Conservation (phyloP, 2,888 invertebrate genomes). For the Pterostichus niger region DNA sequence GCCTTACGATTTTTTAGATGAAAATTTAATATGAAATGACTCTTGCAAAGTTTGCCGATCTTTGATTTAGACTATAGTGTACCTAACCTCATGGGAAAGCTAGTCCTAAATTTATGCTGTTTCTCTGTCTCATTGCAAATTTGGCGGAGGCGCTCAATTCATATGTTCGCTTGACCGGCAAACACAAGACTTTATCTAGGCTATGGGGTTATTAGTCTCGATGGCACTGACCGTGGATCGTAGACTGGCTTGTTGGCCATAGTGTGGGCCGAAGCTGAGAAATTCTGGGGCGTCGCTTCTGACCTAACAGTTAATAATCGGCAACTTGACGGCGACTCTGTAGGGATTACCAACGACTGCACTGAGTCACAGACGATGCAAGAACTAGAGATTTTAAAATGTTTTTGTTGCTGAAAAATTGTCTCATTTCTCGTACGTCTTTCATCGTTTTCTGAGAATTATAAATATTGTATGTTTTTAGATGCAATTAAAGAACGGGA, state of each 20-base stretch:
- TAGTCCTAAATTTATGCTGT: too few relatives aligned
- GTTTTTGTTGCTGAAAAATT: constrained; percentile 50
- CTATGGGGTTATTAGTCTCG: neutral
- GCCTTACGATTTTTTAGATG: too few relatives aligned
- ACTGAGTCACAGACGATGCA: constrained; percentile 31
- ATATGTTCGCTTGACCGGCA: too few relatives aligned
- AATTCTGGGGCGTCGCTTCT: constrained; percentile 29
- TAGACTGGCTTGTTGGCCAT: neutral
- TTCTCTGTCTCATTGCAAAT: too few relatives aligned
- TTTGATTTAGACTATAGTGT: too few relatives aligned
- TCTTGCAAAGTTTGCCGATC: too few relatives aligned
- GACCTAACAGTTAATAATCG: constrained; percentile 51
- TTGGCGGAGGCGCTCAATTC: too few relatives aligned
- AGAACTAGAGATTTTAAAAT: constrained; percentile 45
- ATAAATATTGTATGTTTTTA: constrained; percentile 19
- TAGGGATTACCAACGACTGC: constrained; percentile 35
- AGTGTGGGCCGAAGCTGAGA: neutral
- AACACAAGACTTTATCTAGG: neutral
- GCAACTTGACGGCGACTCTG: constrained; percentile 42
- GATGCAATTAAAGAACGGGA: too few relatives aligned
- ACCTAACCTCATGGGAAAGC: too few relatives aligned
- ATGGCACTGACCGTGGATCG: constrained; percentile 32
- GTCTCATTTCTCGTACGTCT: constrained; percentile 34
- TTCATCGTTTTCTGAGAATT: constrained; percentile 24
- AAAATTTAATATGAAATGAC: too few relatives aligned